These are phyloP conservation scores for Eriocheir sinensis DNA, from an alignment of 1,140 invertebrate species.

Conservation along the genomic window DNA sequence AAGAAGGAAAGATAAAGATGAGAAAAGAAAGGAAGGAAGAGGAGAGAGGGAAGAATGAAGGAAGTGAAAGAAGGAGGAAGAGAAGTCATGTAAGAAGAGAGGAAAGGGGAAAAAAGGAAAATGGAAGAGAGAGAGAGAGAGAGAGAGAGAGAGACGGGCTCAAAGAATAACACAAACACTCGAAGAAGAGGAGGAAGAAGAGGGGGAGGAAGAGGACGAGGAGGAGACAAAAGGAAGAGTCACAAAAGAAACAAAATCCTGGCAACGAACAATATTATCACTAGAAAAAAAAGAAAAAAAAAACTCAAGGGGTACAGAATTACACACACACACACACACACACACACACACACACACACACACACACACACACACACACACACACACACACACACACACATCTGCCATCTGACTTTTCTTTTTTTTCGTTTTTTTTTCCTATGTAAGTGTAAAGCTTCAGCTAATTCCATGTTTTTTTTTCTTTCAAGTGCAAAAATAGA, in stretches of 20 bases:
- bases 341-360: conserved; percentile 12
- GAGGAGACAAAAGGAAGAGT: no score
- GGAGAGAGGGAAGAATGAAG: neutral
- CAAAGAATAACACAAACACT: no score
- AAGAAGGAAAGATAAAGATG: neutral
- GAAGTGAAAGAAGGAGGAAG: neutral
- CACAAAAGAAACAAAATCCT: neutral
- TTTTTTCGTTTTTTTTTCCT: no score
- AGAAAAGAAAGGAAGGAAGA: neutral
- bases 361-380: neutral
- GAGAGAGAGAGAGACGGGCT: neutral
- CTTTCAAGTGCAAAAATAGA: no score
- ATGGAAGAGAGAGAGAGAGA: neutral
- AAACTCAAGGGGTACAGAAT: neutral
- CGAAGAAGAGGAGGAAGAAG: no score
- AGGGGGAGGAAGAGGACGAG: no score
- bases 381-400: neutral
- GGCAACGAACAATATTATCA: neutral
- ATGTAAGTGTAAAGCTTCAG: no score
- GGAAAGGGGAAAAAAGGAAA: neutral
- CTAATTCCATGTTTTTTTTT: no score
- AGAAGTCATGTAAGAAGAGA: no score
- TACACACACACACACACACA: conserved; percentile 71
- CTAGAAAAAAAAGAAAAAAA: neutral
- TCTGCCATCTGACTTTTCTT: no score